Percentiles rank a stretch among this genome's conserved stretches.
phyloP scores from a whole-genome alignment of 2,113 vertebrate genomes.

The Alosa alosa region DNA sequence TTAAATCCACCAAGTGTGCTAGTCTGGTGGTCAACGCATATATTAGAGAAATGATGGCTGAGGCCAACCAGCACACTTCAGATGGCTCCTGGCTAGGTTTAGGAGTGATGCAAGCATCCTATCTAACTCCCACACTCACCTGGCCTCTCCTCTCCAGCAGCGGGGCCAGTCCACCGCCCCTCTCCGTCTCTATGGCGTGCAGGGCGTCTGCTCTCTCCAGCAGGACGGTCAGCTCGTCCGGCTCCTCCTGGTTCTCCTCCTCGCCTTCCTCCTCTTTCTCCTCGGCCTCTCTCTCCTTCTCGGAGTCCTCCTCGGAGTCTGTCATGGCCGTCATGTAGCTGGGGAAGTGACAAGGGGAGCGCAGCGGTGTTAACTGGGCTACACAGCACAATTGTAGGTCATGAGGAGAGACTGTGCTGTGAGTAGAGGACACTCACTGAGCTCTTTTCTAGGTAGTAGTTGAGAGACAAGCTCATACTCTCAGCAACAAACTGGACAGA shows the following conservation, averaged over 20 bases:
- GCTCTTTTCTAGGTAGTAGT: too few species aligned
- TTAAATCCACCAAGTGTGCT: too few species aligned
- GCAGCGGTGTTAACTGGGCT: neutral
- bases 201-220: slow-evolving; percentile 77
- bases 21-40: too few species aligned
- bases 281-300: slow-evolving; percentile 60
- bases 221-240: slow-evolving; percentile 68
- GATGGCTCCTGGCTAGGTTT: neutral
- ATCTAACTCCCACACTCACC: slow-evolving; percentile 62
- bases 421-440: neutral
- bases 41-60: too few species aligned
- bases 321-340: slow-evolving; percentile 94
- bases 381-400: neutral
- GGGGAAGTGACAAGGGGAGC: slow-evolving; percentile 47
- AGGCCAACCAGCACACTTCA: neutral
- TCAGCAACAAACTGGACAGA: neutral
- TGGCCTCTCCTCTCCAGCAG: slow-evolving; percentile 78
- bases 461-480: neutral
- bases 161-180: slow-evolving; percentile 74
- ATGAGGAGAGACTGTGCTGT: neutral
- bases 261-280: slow-evolving; percentile 35
- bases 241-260: slow-evolving; percentile 45
- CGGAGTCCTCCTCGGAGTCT: slow-evolving; percentile 85
- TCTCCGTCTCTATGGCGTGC: slow-evolving; percentile 75
- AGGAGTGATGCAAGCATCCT: neutral